Evolutionary conservation across 2,797 vertebrate genomes (phyloP).

Genomic region (Kryptolebias ocellatus): DNA sequence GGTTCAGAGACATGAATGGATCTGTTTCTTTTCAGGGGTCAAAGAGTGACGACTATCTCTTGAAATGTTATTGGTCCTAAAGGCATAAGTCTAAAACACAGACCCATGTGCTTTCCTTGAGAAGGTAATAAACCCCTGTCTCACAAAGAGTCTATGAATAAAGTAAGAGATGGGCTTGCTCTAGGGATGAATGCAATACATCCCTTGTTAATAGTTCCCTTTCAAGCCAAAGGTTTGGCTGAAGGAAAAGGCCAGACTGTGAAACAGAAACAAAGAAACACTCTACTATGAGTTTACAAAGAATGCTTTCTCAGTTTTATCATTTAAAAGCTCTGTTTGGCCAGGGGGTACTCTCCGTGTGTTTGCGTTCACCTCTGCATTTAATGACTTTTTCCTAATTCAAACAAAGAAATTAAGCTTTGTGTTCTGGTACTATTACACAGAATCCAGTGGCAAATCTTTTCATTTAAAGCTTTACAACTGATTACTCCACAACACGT

Average conservation of each 20-base stretch:
- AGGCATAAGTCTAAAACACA: conserved; percentile 61
- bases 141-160: conserved; percentile 75
- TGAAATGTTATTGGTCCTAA: conserved; percentile 68
- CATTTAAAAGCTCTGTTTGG: conserved; percentile 39
- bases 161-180: conserved; percentile 59
- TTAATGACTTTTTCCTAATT: conserved; percentile 46
- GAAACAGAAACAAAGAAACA: conserved; percentile 66
- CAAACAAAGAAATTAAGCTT: conserved; percentile 35
- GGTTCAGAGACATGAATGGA: conserved; percentile 62
- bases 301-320: conserved; percentile 66
- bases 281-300: conserved; percentile 69
- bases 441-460: conserved; percentile 15
- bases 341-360: conserved; percentile 56
- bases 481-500: conserved; percentile 16
- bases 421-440: conserved; percentile 24
- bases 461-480: not conserved
- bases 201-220: conserved; percentile 64
- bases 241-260: conserved; percentile 70
- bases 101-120: conserved; percentile 71
- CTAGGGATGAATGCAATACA: conserved; percentile 67
- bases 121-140: conserved; percentile 76
- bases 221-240: conserved; percentile 75
- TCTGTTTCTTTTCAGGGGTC: conserved; percentile 67
- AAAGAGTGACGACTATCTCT: conserved; percentile 67
- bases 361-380: conserved; percentile 70